phyloP scores from a whole-genome alignment of 1,140 invertebrate genomes.

The Andricus grossulariae region DNA sequence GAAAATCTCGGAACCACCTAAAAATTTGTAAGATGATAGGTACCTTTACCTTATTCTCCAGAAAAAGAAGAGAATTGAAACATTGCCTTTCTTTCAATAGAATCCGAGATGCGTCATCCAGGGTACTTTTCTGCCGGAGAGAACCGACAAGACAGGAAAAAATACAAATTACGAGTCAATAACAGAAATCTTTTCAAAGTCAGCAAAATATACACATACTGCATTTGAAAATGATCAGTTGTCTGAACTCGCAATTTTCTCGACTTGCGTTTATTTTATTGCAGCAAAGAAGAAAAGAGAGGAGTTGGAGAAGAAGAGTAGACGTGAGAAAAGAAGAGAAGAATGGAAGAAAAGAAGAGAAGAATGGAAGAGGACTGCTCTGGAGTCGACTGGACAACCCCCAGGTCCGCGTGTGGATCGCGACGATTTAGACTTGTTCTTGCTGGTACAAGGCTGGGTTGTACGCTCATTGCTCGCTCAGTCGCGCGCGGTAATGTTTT shows the following conservation, averaged over 20 bases:
- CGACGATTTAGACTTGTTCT: conserved; percentile 28
- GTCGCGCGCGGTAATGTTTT: conserved; percentile 48
- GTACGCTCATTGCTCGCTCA: conserved; percentile 38
- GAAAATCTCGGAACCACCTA: too few relatives aligned
- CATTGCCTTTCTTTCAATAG: too few relatives aligned
- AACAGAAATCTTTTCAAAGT: conserved; percentile 22
- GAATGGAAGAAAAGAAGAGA: conserved; percentile 17
- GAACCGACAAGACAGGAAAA: neutral
- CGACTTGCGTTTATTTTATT: conserved; percentile 20
- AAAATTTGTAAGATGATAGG: too few relatives aligned
- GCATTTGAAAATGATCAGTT: conserved; percentile 30
- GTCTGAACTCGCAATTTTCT: conserved; percentile 27
- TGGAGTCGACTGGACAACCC: neutral
- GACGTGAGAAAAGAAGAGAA: conserved; percentile 36
- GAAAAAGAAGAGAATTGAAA: too few relatives aligned
- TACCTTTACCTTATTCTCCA: too few relatives aligned
- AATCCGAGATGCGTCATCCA: neutral
- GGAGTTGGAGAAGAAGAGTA: conserved; percentile 31
- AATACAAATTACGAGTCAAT: conserved; percentile 19
- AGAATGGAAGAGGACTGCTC: conserved; percentile 13
- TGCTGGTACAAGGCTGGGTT: conserved; percentile 1
- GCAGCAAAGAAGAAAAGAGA: conserved; percentile 26
- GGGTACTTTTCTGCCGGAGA: neutral
- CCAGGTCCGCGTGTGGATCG: conserved; percentile 28
- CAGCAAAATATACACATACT: conserved; percentile 28